Evolutionary conservation across 53 echinoderm and acorn worm genomes (phyloP), one percentile per base, ranked within the genome.

Genomic region (Actinopyga echinites): DNA sequence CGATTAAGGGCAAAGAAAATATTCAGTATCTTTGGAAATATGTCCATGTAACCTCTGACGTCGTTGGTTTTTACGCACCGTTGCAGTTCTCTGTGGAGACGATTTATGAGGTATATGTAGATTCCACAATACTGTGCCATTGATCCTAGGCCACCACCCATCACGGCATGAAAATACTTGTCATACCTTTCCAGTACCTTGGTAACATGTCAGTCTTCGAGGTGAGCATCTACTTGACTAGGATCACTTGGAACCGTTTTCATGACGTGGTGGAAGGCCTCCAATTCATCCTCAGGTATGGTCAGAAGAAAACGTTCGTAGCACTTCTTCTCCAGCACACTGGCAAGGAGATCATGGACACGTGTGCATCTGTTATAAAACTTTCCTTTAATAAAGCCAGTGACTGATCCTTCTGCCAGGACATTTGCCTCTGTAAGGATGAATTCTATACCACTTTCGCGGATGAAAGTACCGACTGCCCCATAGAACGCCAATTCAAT

Each of bases 321-420:
- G 55, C 88, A 33, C 82, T 91, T 91, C 59, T 82, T 68, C 42
- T 89, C 89, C 79, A 86, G 24, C 5, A 89, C 83, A 57, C 60
- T 86, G 21, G 92, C 89, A 75, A 93, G 78, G 8, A 93, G 24
- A 2, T 87, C 82, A 61, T 90, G 93, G 62, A 90, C 80, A 24
- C 86, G 26, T 56, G 82, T 64, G 82, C 89, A 93, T 24, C 93
- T 78, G 83, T 90, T 93, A 83, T 91, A 93, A 58, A 83, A 86
- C 40, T 86, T 91, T 2, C 90, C 93, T 40, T 87, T 75, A 3
- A 87, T 87, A 34, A 93, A 93, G 12, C 93, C 89, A 21, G 63
- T 55, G 15, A 93, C 3, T 7, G 90, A 90, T 20, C 90, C 84
- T 85, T 90, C 93, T 31, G 93, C 93, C 33, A 93, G 54, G 33